Evolutionary conservation across 2,113 vertebrate species (phyloP), one percentile per base, ranked within the genome.

Genomic region (Corythaeola cristata): DNA sequence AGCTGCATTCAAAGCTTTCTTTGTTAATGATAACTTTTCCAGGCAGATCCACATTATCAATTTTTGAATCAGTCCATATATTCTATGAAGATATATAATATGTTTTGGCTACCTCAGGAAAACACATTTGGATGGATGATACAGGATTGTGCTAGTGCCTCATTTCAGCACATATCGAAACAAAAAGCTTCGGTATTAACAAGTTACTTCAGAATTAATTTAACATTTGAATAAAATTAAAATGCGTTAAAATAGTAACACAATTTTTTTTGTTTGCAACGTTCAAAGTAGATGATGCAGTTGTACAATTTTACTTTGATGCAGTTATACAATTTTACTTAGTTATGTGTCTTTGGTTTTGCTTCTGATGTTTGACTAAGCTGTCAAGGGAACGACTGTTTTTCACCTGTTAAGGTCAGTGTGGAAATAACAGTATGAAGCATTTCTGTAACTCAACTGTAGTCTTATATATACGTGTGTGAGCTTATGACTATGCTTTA

Each of bases 401-500:
- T 72, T 66, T 55, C 45, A 35, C 8, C 23, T 81, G 3, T 56
- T n/a, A 66, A 35, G 33, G 6, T 66, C 30, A 71, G 73, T 35
- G 32, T 59, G 20, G 26, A 35, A 60, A 49, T 47, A 24, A 28
- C 32, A 35, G 19, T 60, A 21, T 45, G 52, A 74, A 74, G 17
- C 12, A 56, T 45, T 75, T 75, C 41, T n/a, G 18, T 45, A 74
- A 56, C 62, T 37, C 8, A n/a, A 47, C 37, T 74, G 4, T 56
- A 1, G 0, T 56, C 9, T 28, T 64, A 26, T 15, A 26, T 12
- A 3, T 52, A n/a, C 6, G 14, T 9, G 1, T 62, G 13, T 53
- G 41, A 62, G 21, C 47, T 33, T 58, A 49, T 62, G 19, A 44
- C 18, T 86, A 8, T 58, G 23, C 11, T 60, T 75, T 71, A 37